Evolutionary conservation across 2,113 vertebrate genomes (phyloP).

Genomic region (Colinus virginianus): DNA sequence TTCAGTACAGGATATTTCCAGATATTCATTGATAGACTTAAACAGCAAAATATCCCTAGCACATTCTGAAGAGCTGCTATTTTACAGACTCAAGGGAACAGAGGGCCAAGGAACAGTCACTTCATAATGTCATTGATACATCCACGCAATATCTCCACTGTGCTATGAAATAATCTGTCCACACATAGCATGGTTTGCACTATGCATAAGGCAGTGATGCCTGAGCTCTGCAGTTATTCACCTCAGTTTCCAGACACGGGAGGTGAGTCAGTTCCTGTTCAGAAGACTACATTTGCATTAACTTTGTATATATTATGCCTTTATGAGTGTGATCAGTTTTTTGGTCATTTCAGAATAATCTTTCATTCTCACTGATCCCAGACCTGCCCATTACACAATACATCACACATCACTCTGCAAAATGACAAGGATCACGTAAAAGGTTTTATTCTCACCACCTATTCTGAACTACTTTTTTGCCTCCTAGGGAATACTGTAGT

Average conservation of each 20-base stretch:
- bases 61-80: not conserved
- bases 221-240: not conserved
- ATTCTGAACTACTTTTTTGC: not conserved
- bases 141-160: not conserved
- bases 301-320: not conserved
- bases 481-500: not conserved
- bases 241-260: not conserved
- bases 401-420: not conserved
- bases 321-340: not conserved
- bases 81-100: not conserved
- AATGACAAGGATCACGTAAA: not conserved
- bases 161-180: not conserved
- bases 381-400: not conserved
- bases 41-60: not conserved
- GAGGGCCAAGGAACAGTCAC: not conserved
- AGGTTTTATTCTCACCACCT: accelerated
- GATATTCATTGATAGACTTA: not conserved
- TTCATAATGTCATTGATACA: not conserved
- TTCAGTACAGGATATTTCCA: not conserved
- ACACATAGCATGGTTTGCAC: accelerated
- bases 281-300: not conserved
- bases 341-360: not conserved
- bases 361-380: not conserved
- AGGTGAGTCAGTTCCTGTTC: not conserved
- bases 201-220: not conserved